Evolutionary conservation across 2,888 invertebrate genomes (phyloP), one percentile per base, ranked within the genome.

Genomic region (Dexiosoma caninum): DNA sequence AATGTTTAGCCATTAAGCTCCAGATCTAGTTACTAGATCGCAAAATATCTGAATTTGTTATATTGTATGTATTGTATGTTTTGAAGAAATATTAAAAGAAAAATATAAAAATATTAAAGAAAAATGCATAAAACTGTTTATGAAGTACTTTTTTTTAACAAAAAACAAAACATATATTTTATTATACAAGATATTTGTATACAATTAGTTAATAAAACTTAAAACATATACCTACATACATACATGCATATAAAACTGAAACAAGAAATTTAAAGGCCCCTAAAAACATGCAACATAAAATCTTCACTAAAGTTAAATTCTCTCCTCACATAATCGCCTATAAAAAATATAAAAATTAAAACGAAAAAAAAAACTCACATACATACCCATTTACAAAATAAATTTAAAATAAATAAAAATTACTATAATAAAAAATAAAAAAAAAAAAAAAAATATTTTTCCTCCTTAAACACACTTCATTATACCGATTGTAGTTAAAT

Each of bases 291-390:
- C 35, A 64, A 64, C 77, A 81, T 76, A 80, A 46, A 78, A 81
- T 81, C 85, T 85, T 84, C 82, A 85, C 82, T 84, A 81, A 82
- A 84, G 69, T 37, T 77, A 66, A 72, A 37, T 51, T 57, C 51
- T 81, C 62, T 76, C 51, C 74, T 77, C 77, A 81, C 77, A 64
- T 81, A 81, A 81, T 72, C 71, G 49, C 60, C 49, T 70, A 8
- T 59, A 64, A 69, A 67, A 57, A 27, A 53, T 60, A 69, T 30
- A 27, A 81, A 83, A 76, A 70, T 74, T 62, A 78, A 70, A 83
- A 83, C 74, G 81, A 51, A 67, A 69, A 81, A 67, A 82, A 74
- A 57, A 16, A 30, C 32, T n/a, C 27, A 5, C 27, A 71, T 40
- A 37, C 57, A 72, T 21, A 77, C 49, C 59, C 66, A 69, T 72